Evolutionary conservation across 2,113 vertebrate species (phyloP).

Genomic region (Setophaga kirtlandii): DNA sequence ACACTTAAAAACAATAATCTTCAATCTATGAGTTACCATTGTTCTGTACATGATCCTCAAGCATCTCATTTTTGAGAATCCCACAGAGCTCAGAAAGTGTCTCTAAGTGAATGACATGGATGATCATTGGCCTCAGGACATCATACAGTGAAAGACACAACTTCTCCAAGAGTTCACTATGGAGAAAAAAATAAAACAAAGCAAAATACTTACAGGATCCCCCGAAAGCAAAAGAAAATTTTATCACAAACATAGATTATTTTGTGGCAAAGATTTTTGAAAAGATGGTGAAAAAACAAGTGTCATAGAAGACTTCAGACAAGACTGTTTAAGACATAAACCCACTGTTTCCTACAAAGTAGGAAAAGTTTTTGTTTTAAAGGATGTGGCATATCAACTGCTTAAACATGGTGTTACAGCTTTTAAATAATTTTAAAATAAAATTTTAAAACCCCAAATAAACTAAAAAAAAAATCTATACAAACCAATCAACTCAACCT

Average conservation of each 20-base stretch:
- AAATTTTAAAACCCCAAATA: not conserved
- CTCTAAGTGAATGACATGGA: constrained; percentile 96
- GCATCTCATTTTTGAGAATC: constrained; percentile 98
- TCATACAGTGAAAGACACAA: constrained; percentile 95
- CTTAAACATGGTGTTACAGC: not conserved
- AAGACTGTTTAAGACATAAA: not conserved
- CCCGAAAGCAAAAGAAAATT: not conserved
- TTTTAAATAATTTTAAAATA: not conserved
- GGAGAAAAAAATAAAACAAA: constrained; percentile 24
- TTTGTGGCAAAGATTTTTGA: not conserved
- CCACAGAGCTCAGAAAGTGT: constrained; percentile 96
- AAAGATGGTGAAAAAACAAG: not conserved
- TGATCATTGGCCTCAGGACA: constrained; percentile 94
- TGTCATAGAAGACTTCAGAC: not conserved
- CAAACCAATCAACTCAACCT: not conserved
- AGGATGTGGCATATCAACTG: not conserved
- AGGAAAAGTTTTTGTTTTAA: not conserved
- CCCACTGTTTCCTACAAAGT: not conserved
- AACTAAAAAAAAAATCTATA: not conserved
- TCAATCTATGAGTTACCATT: constrained; percentile 79
- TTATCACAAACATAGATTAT: not conserved
- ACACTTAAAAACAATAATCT: not conserved
- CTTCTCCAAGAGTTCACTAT: constrained; percentile 92
- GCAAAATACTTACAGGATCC: constrained; percentile 9
- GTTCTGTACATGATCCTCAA: constrained; percentile 96